Evolutionary conservation across 1,140 invertebrate species (phyloP).

Genomic region (Trachymyrmex septentrionalis): DNA sequence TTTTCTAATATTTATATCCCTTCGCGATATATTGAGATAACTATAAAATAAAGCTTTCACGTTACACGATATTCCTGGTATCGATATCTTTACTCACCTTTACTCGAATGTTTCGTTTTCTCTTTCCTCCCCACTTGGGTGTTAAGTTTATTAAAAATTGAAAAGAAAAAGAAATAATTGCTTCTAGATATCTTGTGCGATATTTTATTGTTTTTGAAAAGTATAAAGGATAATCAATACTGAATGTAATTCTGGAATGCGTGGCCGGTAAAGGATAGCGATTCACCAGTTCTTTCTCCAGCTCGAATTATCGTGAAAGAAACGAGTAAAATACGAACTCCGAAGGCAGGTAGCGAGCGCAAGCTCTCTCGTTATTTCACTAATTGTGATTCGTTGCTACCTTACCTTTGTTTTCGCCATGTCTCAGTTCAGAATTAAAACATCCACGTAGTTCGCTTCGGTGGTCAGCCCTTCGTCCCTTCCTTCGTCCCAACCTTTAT

Average conservation of each 20-base stretch:
- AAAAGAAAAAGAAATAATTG: not conserved
- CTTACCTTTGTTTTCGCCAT: slow-evolving; percentile 55
- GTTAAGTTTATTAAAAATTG: not conserved
- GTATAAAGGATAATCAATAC: slow-evolving; percentile 4
- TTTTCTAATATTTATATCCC: not conserved
- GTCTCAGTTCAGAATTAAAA: slow-evolving; percentile 67
- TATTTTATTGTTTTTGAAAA: slow-evolving; percentile 6
- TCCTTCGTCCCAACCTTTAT: slow-evolving; percentile 24
- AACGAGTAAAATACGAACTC: slow-evolving; percentile 18
- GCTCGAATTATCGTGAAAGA: not conserved
- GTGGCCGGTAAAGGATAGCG: slow-evolving; percentile 16
- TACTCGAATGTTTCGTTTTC: not conserved
- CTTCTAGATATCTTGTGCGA: not conserved
- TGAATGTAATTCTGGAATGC: slow-evolving; percentile 40
- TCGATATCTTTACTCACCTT: not conserved
- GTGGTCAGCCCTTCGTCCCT: slow-evolving; percentile 3
- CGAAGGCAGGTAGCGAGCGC: slow-evolving; percentile 3
- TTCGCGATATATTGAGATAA: not conserved
- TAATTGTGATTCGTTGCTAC: slow-evolving; percentile 64
- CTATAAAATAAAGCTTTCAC: slow-evolving; percentile 7
- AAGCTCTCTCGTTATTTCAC: slow-evolving; percentile 68
- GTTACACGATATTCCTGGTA: not conserved
- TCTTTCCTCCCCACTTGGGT: not conserved
- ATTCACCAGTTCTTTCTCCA: not conserved
- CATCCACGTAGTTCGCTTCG: slow-evolving; percentile 41